These are phyloP conservation scores for Conopomorpha cramerella DNA, from an alignment of 1,140 invertebrate species.

Conservation along the genomic window DNA sequence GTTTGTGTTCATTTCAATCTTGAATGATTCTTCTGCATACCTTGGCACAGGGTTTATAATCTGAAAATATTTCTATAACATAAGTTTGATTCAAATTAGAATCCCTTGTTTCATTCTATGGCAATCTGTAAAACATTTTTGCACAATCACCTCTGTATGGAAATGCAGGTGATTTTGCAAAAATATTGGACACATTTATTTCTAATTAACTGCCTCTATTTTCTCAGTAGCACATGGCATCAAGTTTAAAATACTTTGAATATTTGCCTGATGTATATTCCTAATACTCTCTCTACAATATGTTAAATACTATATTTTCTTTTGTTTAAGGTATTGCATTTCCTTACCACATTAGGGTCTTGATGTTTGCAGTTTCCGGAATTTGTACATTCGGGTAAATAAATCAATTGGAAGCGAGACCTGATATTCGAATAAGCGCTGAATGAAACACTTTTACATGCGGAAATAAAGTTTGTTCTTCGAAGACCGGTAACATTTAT, in stretches of 20 bases:
- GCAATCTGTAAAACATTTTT: neutral
- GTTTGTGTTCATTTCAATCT: conserved; percentile 30
- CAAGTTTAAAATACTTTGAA: neutral
- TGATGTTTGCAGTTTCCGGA: conserved; percentile 16
- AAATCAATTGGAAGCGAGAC: conserved; percentile 11
- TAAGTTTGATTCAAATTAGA: neutral
- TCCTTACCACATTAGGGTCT: no score
- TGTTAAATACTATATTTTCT: no score
- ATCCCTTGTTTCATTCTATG: neutral
- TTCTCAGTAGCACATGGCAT: neutral
- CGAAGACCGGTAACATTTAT: conserved; percentile 11
- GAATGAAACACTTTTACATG: conserved; percentile 18
- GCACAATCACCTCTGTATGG: no score
- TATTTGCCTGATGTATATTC: neutral
- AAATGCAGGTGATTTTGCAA: neutral
- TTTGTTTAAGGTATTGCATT: no score
- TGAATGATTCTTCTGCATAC: conserved; percentile 26
- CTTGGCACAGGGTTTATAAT: conserved; percentile 16
- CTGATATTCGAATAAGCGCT: conserved; percentile 14
- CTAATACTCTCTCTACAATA: neutral
- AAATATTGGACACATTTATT: neutral
- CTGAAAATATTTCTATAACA: conserved; percentile 8
- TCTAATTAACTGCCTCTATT: neutral
- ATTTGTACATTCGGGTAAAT: conserved; percentile 23
- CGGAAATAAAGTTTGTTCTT: conserved; percentile 17